phyloP scores from a whole-genome alignment of 1,140 invertebrate species.

The Myzus persicae region DNA sequence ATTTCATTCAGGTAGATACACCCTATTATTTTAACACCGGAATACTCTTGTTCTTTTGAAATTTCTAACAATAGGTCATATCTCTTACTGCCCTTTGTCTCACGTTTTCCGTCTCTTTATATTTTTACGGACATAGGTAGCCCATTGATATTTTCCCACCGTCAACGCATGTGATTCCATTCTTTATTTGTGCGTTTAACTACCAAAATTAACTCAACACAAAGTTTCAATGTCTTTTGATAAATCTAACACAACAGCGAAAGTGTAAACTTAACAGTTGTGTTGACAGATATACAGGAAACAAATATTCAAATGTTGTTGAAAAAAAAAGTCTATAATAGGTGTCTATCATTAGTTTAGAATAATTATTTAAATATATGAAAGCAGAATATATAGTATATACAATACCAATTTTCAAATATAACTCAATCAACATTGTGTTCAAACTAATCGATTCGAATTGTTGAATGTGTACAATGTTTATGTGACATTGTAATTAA shows the following conservation, averaged over 20 bases:
- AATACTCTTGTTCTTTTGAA: constrained; percentile 53
- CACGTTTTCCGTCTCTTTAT: constrained; percentile 46
- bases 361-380: not conserved
- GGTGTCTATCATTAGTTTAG: not conserved
- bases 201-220: constrained; percentile 40
- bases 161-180: not conserved
- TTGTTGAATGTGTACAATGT: not conserved
- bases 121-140: constrained; percentile 25
- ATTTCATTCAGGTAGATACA: constrained; percentile 29
- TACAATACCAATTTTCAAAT: not conserved
- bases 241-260: not conserved
- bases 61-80: constrained; percentile 40
- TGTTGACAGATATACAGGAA: not conserved
- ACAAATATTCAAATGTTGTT: not conserved
- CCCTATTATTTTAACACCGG: constrained; percentile 53
- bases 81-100: constrained; percentile 27
- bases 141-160: constrained; percentile 38
- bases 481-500: not conserved
- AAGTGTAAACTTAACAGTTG: constrained; percentile 22
- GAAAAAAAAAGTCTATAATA: not conserved
- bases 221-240: constrained; percentile 31
- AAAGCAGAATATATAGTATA: not conserved
- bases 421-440: not conserved
- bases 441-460: not conserved
- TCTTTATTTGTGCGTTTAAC: constrained; percentile 26